Conservation (phyloP, 2,888 invertebrate genomes). For the Carcina quercana region DNA sequence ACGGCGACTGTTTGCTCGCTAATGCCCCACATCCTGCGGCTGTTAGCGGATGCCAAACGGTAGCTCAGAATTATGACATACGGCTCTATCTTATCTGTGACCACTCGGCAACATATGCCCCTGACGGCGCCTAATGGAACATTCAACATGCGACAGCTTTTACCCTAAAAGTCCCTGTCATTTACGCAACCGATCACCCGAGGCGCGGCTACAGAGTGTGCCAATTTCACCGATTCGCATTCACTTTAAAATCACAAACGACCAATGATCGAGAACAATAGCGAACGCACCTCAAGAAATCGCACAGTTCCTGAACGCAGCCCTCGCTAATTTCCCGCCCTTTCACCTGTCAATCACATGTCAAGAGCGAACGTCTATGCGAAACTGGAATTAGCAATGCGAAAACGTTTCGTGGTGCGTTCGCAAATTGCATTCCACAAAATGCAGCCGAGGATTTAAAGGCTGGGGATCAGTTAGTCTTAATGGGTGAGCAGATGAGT, state of each 20-base stretch:
- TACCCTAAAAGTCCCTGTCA: slow-evolving; percentile 49
- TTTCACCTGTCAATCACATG: slow-evolving; percentile 69
- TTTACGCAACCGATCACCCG: slow-evolving; percentile 33
- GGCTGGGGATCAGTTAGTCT: slow-evolving; percentile 39
- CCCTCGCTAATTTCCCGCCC: slow-evolving; percentile 59
- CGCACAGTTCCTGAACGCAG: slow-evolving; percentile 28
- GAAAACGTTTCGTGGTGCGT: slow-evolving; percentile 31
- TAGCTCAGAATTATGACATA: slow-evolving; percentile 68
- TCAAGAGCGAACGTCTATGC: slow-evolving; percentile 38
- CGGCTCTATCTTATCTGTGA: slow-evolving; percentile 70
- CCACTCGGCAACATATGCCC: slow-evolving; percentile 68
- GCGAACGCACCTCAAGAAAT: slow-evolving; percentile 21
- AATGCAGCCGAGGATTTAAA: slow-evolving; percentile 34
- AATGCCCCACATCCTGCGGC: slow-evolving; percentile 57
- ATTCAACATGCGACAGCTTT: slow-evolving; percentile 58
- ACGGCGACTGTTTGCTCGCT: slow-evolving; percentile 51
- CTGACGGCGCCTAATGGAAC: slow-evolving; percentile 58
- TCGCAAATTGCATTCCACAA: slow-evolving; percentile 37
- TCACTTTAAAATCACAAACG: slow-evolving; percentile 16
- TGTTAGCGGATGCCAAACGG: slow-evolving; percentile 65
- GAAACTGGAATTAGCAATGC: slow-evolving; percentile 42
- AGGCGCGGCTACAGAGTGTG: slow-evolving; percentile 45
- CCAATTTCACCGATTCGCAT: slow-evolving; percentile 18
- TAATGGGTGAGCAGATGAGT: slow-evolving; percentile 31
- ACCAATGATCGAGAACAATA: slow-evolving; percentile 33